Evolutionary conservation across 92 coral and sea anemone species (phyloP), one percentile per base, ranked within the genome.

Genomic region (Scolanthus callimorphus): DNA sequence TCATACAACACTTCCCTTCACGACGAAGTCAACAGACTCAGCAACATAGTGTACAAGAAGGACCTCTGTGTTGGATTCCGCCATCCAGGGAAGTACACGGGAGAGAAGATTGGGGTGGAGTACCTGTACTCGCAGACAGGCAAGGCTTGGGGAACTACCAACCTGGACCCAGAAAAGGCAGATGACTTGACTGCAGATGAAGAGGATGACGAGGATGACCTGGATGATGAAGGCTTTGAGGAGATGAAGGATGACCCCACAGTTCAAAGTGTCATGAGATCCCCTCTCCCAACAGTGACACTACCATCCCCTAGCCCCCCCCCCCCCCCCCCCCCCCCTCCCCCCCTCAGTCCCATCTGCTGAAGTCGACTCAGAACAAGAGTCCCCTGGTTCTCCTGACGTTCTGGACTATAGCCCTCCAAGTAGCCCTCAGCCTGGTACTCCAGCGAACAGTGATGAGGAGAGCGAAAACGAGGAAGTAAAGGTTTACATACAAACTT

Each of bases 101-200:
- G n/a, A 60, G 66, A 60, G 55, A 11, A 27, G 26, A 25, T 60
- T 3, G 66, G 54, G 20, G 39, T 60, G n/a, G 54, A 44, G 2
- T 60, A 60, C 20, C 23, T 60, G 17, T 60, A 44, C 27, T 60
- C 41, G 12, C 67, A 60, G 27, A 60, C 67, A 3, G 55, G 67
- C 1, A 60, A 60, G 55, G 25, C 1, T 24, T 60, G 66, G 53
- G 4, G 47, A 25, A 39, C 2, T 0, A 3, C 21, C 1, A 28
- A 10, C 51, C 65, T 59, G 0, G 65, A 59, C 11, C 66, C 26
- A 0, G 53, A 60, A n/a, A 39, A 27, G 2, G 51, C 53, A 17
- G 66, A 59, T 46, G 53, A 60, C 34, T 39, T 60, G 2, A 43
- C 49, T 25, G 39, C 43, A 19, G 65, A 59, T 15, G 3, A n/a